Percentiles rank a stretch among this genome's conserved stretches.
Evolutionary conservation across 1,140 invertebrate genomes (phyloP).

Genomic region (Melipona quadrifasciata): DNA sequence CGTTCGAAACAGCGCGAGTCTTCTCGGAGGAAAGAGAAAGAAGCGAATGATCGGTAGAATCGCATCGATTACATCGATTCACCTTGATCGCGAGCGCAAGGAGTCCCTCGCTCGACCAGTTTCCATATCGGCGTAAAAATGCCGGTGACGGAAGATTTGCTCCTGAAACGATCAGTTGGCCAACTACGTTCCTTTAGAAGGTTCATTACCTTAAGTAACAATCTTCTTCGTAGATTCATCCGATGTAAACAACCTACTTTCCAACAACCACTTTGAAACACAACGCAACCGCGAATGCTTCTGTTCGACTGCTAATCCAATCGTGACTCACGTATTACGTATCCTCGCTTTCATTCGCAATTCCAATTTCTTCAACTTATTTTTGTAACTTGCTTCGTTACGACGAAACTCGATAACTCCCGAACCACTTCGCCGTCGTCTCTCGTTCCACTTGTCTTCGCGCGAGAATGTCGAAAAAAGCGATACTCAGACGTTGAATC

Average conservation of each 20-base stretch:
- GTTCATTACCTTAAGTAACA: constrained; percentile 19
- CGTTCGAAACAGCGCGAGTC: too few relatives aligned
- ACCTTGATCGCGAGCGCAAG: constrained; percentile 48
- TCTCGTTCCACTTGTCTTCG: not conserved
- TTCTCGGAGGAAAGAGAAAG: constrained; percentile 11
- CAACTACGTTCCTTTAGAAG: constrained; percentile 39
- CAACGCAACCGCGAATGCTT: too few relatives aligned
- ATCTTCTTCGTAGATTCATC: constrained; percentile 21
- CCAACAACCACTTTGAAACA: not conserved
- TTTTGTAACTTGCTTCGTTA: not conserved
- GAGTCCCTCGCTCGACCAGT: constrained; percentile 27
- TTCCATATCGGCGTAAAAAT: constrained; percentile 37
- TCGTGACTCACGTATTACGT: not conserved
- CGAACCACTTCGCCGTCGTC: not conserved
- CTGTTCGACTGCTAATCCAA: not conserved
- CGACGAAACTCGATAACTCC: not conserved
- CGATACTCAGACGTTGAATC: accelerated
- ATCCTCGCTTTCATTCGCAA: not conserved
- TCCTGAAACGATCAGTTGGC: constrained; percentile 39
- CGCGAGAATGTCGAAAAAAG: not conserved
- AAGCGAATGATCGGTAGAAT: not conserved
- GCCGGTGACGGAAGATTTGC: constrained; percentile 18
- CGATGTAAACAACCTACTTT: constrained; percentile 22
- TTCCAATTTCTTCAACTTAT: not conserved
- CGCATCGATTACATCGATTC: constrained; percentile 26